A percentile compares a stretch with the other conserved stretches of the same genome.
Evolutionary conservation across 2,888 invertebrate genomes (phyloP).

Genomic region (Isotomurus palustris): DNA sequence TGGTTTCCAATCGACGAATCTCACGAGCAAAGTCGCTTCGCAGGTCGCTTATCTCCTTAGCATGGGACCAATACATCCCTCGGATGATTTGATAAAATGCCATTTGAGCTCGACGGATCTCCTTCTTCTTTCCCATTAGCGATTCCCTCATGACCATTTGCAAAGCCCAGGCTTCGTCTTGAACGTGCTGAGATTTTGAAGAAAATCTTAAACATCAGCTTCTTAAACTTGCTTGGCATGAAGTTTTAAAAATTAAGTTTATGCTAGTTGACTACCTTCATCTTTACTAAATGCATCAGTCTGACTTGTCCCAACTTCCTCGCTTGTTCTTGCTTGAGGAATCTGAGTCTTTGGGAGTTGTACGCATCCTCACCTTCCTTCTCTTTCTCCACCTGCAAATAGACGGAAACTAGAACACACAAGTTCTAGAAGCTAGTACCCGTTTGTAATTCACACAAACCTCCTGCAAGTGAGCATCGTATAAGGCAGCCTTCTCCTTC

Average conservation of each 20-base stretch:
- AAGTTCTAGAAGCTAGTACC: background rate
- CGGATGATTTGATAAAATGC: slow-evolving; percentile 34
- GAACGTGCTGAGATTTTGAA: slow-evolving; percentile 10
- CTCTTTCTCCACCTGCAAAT: slow-evolving; percentile 14
- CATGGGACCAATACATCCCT: slow-evolving; percentile 30
- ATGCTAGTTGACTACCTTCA: slow-evolving; percentile 17
- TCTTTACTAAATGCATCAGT: slow-evolving; percentile 22
- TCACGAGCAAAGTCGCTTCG: slow-evolving; percentile 26
- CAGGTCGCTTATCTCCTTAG: slow-evolving; percentile 27
- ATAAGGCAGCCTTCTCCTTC: slow-evolving; percentile 29
- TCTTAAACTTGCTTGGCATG: background rate
- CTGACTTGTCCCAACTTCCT: slow-evolving; percentile 32
- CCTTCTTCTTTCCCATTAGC: slow-evolving; percentile 22
- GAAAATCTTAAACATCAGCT: background rate
- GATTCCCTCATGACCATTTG: slow-evolving; percentile 32
- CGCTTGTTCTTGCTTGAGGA: slow-evolving; percentile 30
- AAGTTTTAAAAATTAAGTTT: background rate
- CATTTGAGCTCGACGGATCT: slow-evolving; percentile 34
- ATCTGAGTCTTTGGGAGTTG: slow-evolving; percentile 25
- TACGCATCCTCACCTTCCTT: slow-evolving; percentile 20
- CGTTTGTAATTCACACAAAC: slow-evolving; percentile 8
- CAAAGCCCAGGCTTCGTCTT: slow-evolving; percentile 34
- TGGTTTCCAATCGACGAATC: slow-evolving; percentile 25
- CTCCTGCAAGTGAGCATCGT: slow-evolving; percentile 29
- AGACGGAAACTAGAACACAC: background rate